Conservation (phyloP, 92 coral and sea anemone species). For the Siderastrea radians region DNA sequence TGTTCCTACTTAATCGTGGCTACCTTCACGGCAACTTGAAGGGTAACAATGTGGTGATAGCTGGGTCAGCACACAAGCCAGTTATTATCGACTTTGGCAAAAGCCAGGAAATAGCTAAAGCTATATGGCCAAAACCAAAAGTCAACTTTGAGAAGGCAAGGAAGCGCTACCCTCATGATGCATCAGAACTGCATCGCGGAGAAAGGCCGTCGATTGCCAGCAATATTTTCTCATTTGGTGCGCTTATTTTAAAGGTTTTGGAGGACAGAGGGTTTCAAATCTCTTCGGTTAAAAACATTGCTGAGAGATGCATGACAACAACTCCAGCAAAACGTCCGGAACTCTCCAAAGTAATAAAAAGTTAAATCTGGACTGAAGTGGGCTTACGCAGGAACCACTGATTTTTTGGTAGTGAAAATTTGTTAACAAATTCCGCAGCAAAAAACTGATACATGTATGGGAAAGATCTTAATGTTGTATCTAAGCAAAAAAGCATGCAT, state of each 20-base stretch:
- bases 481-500: no score
- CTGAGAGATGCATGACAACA: no score
- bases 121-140: neutral
- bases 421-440: no score
- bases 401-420: no score
- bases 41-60: conserved; percentile 24
- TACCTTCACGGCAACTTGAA: conserved; percentile 32
- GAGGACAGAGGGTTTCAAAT: neutral
- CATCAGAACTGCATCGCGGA: neutral
- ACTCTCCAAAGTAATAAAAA: no score
- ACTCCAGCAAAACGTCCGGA: no score
- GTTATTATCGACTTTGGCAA: conserved; percentile 43
- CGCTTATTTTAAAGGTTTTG: no score
- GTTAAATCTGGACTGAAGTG: no score
- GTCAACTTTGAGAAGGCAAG: neutral
- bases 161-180: neutral
- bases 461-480: no score
- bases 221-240: neutral
- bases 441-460: no score
- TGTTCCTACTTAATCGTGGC: conserved; percentile 11
- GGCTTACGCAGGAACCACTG: no score
- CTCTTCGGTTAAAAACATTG: no score
- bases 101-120: conserved; percentile 3
- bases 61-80: neutral
- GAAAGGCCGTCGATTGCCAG: neutral